Evolutionary conservation across 1,140 invertebrate species (phyloP), one percentile per base, ranked within the genome.

Genomic region (Magallana ariakensis): DNA sequence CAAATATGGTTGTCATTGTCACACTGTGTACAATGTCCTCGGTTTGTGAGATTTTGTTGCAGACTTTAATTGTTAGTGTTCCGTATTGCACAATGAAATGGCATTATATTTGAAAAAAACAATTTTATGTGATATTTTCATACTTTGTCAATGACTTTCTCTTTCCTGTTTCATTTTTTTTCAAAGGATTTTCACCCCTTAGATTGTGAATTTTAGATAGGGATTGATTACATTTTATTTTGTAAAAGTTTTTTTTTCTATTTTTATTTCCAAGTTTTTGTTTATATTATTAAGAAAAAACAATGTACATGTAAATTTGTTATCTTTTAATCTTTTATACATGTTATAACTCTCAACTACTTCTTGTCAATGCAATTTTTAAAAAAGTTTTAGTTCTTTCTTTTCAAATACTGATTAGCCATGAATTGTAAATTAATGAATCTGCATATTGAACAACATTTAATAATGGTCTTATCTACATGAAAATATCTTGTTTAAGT

Each of bases 31-130:
- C 22, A 22, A 75, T 13, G 22, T 26, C 66, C 22, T 75, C 26
- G 66, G 66, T 75, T 75, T 75, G 22, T 75, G 66, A 75, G 22
- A 26, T 75, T 75, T 75, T 75, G 66, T 75, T 75, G 66, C 66
- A 75, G 22, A 26, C 33, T 19, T 75, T 75, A 26, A 75, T 26
- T 75, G 22, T 75, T 75, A 13, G 33, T 19, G 22, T 75, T 75
- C 22, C 66, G 11, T 75, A 26, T 75, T 75, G 66, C 66, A 75
- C 66, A 75, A 26, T 75, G 66, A 75, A 75, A 75, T 75, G 66
- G 66, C 66, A 75, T 75, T 75, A 75, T 75, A 33, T 75, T 19
- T 33, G 26, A 22, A 46, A 46, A 46, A 46, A 46, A 46, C 33
- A 10, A 26, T 75, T 75, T 26, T 33, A 26, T 75, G 66, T 75